Evolutionary conservation across 2,888 invertebrate genomes (phyloP).

Genomic region (Seira ritae): DNA sequence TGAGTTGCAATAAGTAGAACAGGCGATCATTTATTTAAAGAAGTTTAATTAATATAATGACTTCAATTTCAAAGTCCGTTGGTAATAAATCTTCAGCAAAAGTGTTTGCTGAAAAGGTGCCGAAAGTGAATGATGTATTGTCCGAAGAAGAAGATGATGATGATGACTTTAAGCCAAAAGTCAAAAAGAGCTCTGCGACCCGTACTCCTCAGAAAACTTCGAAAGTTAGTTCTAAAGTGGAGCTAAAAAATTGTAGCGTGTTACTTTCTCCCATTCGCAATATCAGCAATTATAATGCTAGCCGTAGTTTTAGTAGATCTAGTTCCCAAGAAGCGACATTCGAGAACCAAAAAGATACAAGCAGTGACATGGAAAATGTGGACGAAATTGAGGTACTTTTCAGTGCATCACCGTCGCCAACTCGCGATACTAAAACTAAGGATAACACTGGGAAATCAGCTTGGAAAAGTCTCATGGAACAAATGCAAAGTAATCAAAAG

Average conservation of each 20-base stretch:
- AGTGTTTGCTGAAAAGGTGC: no score
- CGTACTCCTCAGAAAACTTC: no score
- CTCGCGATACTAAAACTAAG: not conserved
- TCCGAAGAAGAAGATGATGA: not conserved
- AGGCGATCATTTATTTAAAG: no score
- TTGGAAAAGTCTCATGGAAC: conserved; percentile 68
- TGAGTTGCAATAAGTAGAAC: no score
- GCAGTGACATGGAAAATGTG: not conserved
- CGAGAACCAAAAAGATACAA: not conserved
- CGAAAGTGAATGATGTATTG: no score
- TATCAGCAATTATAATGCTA: not conserved
- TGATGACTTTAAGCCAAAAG: no score
- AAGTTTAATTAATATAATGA: no score
- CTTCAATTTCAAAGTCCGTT: no score
- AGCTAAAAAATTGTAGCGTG: not conserved
- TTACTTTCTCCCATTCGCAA: no score
- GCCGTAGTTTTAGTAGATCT: not conserved
- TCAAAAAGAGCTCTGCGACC: not conserved
- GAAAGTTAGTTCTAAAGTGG: no score
- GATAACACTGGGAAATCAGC: conserved; percentile 25
- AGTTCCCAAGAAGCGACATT: not conserved
- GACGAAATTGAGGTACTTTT: not conserved
- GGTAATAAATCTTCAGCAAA: no score
- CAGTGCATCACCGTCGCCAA: not conserved
- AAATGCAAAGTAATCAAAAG: conserved; percentile 70